phyloP scores from a whole-genome alignment of 2,888 invertebrate genomes.

The Eilema depressum region DNA sequence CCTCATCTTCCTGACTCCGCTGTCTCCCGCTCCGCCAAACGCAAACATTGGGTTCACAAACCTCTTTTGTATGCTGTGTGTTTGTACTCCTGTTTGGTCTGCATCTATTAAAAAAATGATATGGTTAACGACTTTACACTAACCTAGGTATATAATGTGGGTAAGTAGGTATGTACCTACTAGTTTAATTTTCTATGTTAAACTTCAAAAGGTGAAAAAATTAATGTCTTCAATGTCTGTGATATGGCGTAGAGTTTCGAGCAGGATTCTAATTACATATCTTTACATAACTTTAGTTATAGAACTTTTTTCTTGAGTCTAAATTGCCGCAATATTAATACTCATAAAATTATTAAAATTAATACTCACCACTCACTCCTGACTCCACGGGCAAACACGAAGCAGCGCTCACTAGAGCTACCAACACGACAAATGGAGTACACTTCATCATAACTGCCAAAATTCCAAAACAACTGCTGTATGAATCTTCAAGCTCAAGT shows the following conservation, averaged over 20 bases:
- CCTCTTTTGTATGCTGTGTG: constrained; percentile 64
- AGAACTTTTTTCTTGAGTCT: too few species aligned
- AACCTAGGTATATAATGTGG: not conserved
- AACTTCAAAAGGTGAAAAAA: too few species aligned
- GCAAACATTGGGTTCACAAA: constrained; percentile 70
- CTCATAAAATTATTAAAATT: too few species aligned
- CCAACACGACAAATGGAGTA: constrained; percentile 51
- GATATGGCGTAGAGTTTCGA: too few species aligned
- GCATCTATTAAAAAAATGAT: constrained; percentile 27
- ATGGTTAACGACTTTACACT: not conserved
- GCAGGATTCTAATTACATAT: too few species aligned
- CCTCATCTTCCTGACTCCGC: constrained; percentile 63
- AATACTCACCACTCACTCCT: constrained; percentile 51
- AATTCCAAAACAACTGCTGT: not conserved
- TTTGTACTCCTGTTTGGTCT: constrained; percentile 18
- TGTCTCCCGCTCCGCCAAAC: constrained; percentile 55
- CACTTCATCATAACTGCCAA: constrained; percentile 42
- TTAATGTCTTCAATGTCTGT: too few species aligned
- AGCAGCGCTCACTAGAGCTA: constrained; percentile 50
- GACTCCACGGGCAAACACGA: constrained; percentile 59
- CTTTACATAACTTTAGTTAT: too few species aligned
- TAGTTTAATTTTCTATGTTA: too few species aligned
- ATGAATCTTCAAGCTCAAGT: constrained; percentile 3
- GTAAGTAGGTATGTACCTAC: too few species aligned
- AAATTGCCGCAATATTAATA: too few species aligned